Conservation (phyloP, 2,797 vertebrate species). For the Decapterus maruadsi region DNA sequence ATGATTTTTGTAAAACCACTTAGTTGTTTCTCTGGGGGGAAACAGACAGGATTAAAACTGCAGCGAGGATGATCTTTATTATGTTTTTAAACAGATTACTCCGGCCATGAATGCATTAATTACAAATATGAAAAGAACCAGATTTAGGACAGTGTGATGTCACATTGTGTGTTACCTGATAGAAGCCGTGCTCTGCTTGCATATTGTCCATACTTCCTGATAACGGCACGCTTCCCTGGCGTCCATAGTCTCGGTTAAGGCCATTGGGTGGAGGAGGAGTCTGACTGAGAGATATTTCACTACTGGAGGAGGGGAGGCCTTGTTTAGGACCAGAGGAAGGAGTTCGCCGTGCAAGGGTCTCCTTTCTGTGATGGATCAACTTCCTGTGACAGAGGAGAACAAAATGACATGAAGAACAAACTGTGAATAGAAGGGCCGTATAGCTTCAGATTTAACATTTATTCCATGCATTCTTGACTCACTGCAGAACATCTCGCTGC, state of each 20-base stretch:
- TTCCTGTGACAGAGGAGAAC: slow-evolving; percentile 84
- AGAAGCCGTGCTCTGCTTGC: slow-evolving; percentile 86
- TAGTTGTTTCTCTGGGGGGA: not conserved
- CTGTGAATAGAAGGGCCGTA: not conserved
- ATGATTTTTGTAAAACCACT: not conserved
- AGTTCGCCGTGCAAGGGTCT: slow-evolving; percentile 91
- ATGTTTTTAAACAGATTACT: not conserved
- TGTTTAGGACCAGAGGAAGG: slow-evolving; percentile 84
- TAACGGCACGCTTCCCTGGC: slow-evolving; percentile 88
- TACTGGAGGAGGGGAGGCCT: slow-evolving; percentile 89
- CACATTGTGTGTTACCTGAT: slow-evolving; percentile 87
- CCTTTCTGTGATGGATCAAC: slow-evolving; percentile 98
- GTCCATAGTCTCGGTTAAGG: slow-evolving; percentile 87
- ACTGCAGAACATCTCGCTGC: slow-evolving; percentile 98
- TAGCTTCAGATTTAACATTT: not conserved
- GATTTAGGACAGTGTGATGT: too few relatives aligned
- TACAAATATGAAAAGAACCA: not conserved
- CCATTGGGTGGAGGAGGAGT: slow-evolving; percentile 90
- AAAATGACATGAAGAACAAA: not conserved
- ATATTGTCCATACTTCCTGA: slow-evolving; percentile 87
- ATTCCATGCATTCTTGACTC: slow-evolving; percentile 71
- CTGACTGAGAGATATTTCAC: slow-evolving; percentile 91
- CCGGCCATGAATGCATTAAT: not conserved
- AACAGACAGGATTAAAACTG: not conserved
- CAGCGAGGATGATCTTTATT: not conserved